phyloP scores from a whole-genome alignment of 2,888 invertebrate genomes.

The Orthonychiurus folsomi region DNA sequence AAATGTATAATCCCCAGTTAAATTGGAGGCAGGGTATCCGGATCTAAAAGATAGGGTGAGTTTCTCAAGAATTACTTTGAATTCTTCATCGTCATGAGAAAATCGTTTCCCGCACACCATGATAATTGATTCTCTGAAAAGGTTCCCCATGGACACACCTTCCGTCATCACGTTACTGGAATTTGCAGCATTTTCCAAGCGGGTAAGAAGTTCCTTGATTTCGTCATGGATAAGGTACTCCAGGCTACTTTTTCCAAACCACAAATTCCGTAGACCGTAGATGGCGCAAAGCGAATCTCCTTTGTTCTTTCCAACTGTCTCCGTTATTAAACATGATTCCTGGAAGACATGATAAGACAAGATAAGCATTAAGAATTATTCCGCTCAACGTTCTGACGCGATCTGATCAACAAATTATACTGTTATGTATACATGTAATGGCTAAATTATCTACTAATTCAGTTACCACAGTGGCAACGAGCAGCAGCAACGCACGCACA shows the following conservation, averaged over 20 bases:
- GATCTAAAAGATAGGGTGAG: conserved; percentile 20
- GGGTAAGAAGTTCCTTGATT: conserved; percentile 42
- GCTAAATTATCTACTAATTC: too few relatives aligned
- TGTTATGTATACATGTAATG: too few relatives aligned
- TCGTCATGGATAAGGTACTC: conserved; percentile 52
- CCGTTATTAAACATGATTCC: conserved; percentile 57
- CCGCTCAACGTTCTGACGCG: neutral
- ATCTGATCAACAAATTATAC: too few relatives aligned
- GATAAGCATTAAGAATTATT: neutral
- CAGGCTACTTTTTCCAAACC: conserved; percentile 52
- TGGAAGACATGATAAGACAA: conserved; percentile 37
- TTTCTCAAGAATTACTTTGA: conserved; percentile 21
- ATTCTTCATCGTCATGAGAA: conserved; percentile 30
- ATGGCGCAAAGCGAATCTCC: conserved; percentile 50
- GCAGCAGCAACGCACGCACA: too few relatives aligned
- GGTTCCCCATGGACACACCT: conserved; percentile 19
- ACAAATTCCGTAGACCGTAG: conserved; percentile 46
- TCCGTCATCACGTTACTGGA: neutral
- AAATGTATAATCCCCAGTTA: conserved; percentile 22
- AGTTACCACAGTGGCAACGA: too few relatives aligned
- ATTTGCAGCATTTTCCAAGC: conserved; percentile 16
- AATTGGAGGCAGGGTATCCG: conserved; percentile 15
- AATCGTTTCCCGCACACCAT: conserved; percentile 32
- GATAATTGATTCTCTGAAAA: conserved; percentile 25
- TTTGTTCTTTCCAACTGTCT: conserved; percentile 51